These are phyloP conservation scores for Eurystomus glaucurus DNA, from an alignment of 2,797 vertebrate species.

Conservation along the genomic window DNA sequence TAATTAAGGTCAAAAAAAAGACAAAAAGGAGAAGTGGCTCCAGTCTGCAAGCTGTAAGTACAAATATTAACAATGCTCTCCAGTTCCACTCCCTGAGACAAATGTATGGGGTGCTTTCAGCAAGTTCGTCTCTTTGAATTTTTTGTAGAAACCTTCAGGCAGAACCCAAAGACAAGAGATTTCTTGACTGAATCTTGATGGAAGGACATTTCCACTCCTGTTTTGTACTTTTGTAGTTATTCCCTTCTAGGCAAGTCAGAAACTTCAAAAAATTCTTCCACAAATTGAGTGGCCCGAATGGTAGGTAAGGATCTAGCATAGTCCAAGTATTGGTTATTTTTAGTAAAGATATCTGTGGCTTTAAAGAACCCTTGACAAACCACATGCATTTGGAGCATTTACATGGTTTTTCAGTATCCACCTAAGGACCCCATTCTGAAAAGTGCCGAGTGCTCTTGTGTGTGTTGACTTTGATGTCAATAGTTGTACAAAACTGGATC, in stretches of 20 bases:
- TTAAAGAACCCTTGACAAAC: neutral
- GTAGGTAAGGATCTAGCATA: neutral
- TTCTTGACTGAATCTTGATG: neutral
- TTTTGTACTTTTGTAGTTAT: neutral
- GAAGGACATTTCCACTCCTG: neutral
- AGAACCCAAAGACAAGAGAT: neutral
- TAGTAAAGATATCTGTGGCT: neutral
- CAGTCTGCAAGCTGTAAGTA: neutral
- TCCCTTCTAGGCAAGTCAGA: neutral
- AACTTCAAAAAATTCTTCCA: neutral
- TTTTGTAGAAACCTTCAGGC: neutral
- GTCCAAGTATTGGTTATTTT: neutral
- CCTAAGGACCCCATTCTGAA: neutral
- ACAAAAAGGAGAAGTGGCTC: neutral
- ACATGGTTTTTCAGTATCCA: neutral
- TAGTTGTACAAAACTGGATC: neutral
- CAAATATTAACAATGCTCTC: neutral
- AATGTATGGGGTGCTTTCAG: neutral
- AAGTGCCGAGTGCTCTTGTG: neutral
- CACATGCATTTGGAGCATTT: neutral
- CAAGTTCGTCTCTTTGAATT: constrained; percentile 26
- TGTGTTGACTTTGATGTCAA: neutral
- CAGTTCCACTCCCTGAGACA: neutral
- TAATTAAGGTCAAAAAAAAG: neutral
- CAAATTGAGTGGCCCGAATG: neutral